Conservation (phyloP, 2,888 invertebrate species). For the Cephalotes varians region DNA sequence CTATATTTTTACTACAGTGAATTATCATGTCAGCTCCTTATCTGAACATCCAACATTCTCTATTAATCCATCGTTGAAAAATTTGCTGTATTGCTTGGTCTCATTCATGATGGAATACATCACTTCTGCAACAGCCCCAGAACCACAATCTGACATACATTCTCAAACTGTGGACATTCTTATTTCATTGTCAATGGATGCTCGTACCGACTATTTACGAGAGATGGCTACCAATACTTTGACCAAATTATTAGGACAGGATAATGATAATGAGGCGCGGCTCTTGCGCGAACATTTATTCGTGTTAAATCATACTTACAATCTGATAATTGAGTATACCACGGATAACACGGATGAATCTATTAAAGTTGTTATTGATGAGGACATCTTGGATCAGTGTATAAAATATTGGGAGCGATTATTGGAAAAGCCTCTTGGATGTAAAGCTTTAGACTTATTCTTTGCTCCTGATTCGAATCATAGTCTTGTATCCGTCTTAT, state of each 20-base stretch:
- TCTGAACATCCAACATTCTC: slow-evolving; percentile 88
- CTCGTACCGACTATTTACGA: slow-evolving; percentile 91
- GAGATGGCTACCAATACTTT: slow-evolving; percentile 89
- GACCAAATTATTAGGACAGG: slow-evolving; percentile 88
- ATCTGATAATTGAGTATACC: slow-evolving; percentile 89
- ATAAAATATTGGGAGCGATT: slow-evolving; percentile 95
- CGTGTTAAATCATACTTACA: slow-evolving; percentile 90
- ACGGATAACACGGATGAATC: slow-evolving; percentile 81
- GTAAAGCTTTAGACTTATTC: slow-evolving; percentile 93
- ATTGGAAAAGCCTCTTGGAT: slow-evolving; percentile 93
- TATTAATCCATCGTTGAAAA: slow-evolving; percentile 89
- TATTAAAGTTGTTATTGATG: slow-evolving; percentile 87
- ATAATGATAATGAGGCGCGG: slow-evolving; percentile 89
- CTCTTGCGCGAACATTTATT: slow-evolving; percentile 89
- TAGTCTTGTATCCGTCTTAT: slow-evolving; percentile 92
- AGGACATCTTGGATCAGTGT: slow-evolving; percentile 89
- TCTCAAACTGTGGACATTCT: slow-evolving; percentile 90
- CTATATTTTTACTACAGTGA: slow-evolving; percentile 92
- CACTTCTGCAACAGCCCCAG: slow-evolving; percentile 86
- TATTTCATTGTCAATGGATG: slow-evolving; percentile 92
- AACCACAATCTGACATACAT: slow-evolving; percentile 89
- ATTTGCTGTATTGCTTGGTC: slow-evolving; percentile 89
- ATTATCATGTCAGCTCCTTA: slow-evolving; percentile 89
- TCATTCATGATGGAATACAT: slow-evolving; percentile 89
- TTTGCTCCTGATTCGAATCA: slow-evolving; percentile 90